phyloP scores from a whole-genome alignment of 1,140 invertebrate species.

The Cydia strobilella region DNA sequence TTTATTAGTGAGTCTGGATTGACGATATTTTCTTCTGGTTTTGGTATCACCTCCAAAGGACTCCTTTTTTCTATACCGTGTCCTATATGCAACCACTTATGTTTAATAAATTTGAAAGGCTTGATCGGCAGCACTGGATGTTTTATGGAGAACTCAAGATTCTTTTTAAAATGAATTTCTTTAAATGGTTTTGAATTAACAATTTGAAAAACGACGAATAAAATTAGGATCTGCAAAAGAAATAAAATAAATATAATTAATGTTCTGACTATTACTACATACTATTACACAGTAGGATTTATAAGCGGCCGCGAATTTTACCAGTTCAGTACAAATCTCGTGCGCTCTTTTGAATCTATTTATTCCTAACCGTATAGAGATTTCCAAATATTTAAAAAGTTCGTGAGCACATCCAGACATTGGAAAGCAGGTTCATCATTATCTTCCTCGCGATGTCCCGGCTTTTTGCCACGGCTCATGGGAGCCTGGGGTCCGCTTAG shows the following conservation, averaged over 20 bases:
- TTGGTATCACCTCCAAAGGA: neutral
- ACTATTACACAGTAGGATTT: too few species aligned
- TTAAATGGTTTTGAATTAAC: neutral
- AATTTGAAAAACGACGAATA: conserved; percentile 1
- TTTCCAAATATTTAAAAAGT: too few species aligned
- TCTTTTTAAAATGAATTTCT: neutral
- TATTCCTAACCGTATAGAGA: too few species aligned
- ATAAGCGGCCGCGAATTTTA: too few species aligned
- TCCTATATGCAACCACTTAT: neutral
- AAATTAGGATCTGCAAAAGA: conserved; percentile 11
- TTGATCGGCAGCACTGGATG: neutral
- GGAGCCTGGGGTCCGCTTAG: too few species aligned
- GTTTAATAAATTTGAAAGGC: neutral
- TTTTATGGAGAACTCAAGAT: conserved; percentile 6
- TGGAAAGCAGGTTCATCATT: too few species aligned
- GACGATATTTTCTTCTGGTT: neutral
- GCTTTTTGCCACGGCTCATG: too few species aligned
- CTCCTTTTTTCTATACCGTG: neutral
- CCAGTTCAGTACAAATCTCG: too few species aligned
- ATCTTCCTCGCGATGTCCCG: too few species aligned
- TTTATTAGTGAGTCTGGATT: neutral
- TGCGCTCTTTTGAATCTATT: too few species aligned
- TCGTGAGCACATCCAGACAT: too few species aligned
- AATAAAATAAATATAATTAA: neutral
- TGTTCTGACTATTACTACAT: too few species aligned